A percentile compares a stretch with the other conserved stretches of the same genome.
Conservation (phyloP, 2,797 vertebrate species). For the Heliangelus exortis region DNA sequence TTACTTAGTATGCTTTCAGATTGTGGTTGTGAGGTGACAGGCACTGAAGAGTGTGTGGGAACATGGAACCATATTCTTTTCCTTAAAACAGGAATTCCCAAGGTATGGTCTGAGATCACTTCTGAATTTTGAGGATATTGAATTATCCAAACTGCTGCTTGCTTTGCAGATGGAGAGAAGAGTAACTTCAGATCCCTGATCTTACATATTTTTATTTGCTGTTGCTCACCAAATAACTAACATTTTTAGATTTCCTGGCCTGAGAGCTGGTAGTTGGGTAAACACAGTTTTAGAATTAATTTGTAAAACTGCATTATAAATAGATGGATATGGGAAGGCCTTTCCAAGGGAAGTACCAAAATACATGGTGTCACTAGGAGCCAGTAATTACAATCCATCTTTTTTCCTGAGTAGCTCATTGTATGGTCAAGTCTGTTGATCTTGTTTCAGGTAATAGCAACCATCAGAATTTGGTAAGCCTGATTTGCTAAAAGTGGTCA, state of each 20-base stretch:
- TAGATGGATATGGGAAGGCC: not conserved
- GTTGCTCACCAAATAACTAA: not conserved
- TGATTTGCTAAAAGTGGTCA: conserved; percentile 7
- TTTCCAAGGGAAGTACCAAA: conserved; percentile 42
- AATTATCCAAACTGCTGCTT: not conserved
- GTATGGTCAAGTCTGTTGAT: not conserved
- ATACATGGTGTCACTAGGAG: not conserved
- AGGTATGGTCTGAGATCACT: not conserved
- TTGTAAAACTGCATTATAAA: conserved; percentile 17
- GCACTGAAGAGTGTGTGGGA: not conserved
- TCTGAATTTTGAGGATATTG: not conserved
- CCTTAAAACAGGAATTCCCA: not conserved
- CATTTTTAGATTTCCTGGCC: not conserved
- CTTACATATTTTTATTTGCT: not conserved
- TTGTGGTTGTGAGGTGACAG: not conserved
- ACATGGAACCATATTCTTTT: not conserved
- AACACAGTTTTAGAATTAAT: not conserved
- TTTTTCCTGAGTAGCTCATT: conserved; percentile 16
- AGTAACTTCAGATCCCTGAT: not conserved
- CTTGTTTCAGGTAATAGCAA: conserved; percentile 41
- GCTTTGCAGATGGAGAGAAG: not conserved
- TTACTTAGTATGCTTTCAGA: not conserved
- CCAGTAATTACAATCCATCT: conserved; percentile 12
- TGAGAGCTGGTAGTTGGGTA: not conserved
- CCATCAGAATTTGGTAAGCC: not conserved